Evolutionary conservation across 2,888 invertebrate genomes (phyloP), one percentile per base, ranked within the genome.

Genomic region (Amiota minor): DNA sequence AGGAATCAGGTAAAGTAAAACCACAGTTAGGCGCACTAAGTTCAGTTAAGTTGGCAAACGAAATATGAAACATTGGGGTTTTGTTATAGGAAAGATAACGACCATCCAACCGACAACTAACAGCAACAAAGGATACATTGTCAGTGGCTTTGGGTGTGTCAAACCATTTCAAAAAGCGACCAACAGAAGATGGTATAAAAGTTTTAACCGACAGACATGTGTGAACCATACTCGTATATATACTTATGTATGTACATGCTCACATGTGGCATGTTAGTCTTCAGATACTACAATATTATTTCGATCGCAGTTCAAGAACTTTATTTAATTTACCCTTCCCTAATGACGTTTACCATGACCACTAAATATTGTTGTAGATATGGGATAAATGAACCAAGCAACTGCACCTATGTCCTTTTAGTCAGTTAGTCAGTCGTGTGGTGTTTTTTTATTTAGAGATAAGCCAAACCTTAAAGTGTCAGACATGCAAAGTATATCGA

Each of bases 61-160:
- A 23, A 23, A 23, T 23, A 23, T 23, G 23, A 23, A 23, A 3
- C 23, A 23, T 23, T 23, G 23, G 3, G 3, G 35, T 35, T 35
- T 35, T 35, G 35, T 35, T 35, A 35, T 35, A 35, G 35, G 6
- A 35, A 35, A 35, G 35, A 35, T 35, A n/a, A n/a, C n/a, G n/a
- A 35, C 35, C 2, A 35, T 6, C 35, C 35, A 35, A 35, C 35
- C 35, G 6, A 35, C 6, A 35, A 35, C 35, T 62, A 62, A 71
- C 47, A 16, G 50, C 18, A 71, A 71, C 62, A 71, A 71, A 64
- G 45, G 55, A 65, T 47, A 35, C 62, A 2, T 45, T 16, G 50
- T 8, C 14, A 16, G 50, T 45, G 71, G 62, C 47, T 49, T 16
- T 23, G 20, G 50, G 61, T 61, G 61, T 61, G 61, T 23, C 20